phyloP scores from a whole-genome alignment of 2,113 vertebrate species.

The Hippocampus abdominalis region DNA sequence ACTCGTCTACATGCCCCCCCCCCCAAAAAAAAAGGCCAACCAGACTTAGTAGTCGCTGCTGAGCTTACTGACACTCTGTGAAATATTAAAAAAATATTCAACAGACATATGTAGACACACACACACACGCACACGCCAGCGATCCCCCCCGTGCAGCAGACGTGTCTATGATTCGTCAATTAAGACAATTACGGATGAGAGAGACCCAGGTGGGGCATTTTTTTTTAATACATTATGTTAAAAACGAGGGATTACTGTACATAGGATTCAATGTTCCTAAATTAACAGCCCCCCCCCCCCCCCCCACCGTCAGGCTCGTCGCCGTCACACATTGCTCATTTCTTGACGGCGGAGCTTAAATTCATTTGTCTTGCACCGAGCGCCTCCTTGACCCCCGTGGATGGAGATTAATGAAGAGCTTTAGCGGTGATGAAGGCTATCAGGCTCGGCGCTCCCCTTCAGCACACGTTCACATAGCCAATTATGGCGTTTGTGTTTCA shows the following conservation, averaged over 20 bases:
- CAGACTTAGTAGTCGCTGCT: not conserved
- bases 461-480: slow-evolving; percentile 65
- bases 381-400: slow-evolving; percentile 63
- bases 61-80: not conserved
- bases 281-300: slow-evolving; percentile 14
- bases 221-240: too few species aligned
- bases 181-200: too few species aligned
- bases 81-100: not conserved
- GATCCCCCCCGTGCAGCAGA: too few species aligned
- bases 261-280: not conserved
- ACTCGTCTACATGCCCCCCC: not conserved
- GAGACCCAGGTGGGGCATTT: too few species aligned
- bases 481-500: slow-evolving; percentile 56
- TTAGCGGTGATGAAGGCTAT: slow-evolving; percentile 64
- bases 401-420: slow-evolving; percentile 72
- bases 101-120: not conserved
- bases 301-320: not conserved
- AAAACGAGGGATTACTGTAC: too few species aligned
- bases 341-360: slow-evolving; percentile 47
- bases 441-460: slow-evolving; percentile 46
- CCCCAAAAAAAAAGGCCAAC: not conserved
- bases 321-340: slow-evolving; percentile 35
- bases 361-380: slow-evolving; percentile 60
- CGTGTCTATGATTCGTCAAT: too few species aligned
- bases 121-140: too few species aligned